Evolutionary conservation across 2,797 vertebrate genomes (phyloP).

Genomic region (Rousettus madagascariensis): DNA sequence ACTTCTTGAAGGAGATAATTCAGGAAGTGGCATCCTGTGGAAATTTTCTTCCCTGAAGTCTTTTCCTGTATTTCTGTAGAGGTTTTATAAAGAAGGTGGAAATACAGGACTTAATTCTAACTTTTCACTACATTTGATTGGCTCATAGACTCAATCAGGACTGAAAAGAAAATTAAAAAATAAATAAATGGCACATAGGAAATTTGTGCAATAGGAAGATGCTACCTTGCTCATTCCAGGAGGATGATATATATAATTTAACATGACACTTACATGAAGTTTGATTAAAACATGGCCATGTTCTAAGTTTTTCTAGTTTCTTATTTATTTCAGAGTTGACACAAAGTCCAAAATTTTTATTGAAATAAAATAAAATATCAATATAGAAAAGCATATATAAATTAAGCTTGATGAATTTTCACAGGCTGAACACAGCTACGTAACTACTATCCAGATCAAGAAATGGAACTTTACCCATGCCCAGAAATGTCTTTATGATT

Average conservation of each 20-base stretch:
- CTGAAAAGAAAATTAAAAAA: neutral
- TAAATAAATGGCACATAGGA: neutral
- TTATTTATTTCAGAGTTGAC: constrained; percentile 12
- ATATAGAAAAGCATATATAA: neutral
- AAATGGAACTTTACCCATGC: neutral
- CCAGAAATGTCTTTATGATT: neutral
- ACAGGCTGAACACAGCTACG: neutral
- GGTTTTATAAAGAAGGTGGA: constrained; percentile 39
- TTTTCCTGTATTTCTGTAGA: constrained; percentile 49
- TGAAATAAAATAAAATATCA: constrained; percentile 2
- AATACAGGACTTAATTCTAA: neutral
- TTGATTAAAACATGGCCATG: neutral
- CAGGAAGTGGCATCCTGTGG: neutral
- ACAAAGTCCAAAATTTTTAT: neutral
- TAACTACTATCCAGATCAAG: neutral
- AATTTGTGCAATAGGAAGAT: neutral
- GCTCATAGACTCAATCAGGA: neutral
- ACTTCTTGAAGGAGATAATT: constrained; percentile 6
- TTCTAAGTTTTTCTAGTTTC: constrained; percentile 11
- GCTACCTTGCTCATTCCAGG: neutral
- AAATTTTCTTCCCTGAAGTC: neutral
- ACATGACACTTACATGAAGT: neutral
- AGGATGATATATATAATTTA: neutral
- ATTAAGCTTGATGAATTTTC: neutral
- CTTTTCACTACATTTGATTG: neutral